Conservation (phyloP, 2,888 invertebrate species). For the Conomelus anceps region DNA sequence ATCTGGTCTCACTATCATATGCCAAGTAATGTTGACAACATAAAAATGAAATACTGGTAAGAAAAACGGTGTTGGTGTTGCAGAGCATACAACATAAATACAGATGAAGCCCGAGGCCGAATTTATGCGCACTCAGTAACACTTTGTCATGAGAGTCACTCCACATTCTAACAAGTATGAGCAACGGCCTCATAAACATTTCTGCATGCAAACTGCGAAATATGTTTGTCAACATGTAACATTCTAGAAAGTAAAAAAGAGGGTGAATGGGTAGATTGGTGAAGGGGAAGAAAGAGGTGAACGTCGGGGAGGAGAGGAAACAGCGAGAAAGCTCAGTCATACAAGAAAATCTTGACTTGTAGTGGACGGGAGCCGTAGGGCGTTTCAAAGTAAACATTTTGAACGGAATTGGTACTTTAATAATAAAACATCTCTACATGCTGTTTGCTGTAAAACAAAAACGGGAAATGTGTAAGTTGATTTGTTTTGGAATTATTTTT, state of each 20-base stretch:
- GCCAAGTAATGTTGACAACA: neutral
- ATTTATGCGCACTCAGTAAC: neutral
- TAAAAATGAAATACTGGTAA: neutral
- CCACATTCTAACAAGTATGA: neutral
- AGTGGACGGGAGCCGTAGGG: neutral
- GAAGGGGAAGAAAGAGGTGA: neutral
- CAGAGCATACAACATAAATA: neutral
- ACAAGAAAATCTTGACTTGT: neutral
- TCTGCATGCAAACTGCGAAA: neutral
- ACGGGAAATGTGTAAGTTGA: neutral
- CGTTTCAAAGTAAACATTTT: neutral
- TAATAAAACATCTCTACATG: neutral
- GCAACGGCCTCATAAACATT: neutral
- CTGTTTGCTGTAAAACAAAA: neutral
- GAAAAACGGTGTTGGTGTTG: neutral
- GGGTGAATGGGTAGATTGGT: neutral
- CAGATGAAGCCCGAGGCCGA: neutral
- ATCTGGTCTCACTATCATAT: neutral
- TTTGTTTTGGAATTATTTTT: neutral
- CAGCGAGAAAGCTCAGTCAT: neutral
- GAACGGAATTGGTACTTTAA: neutral
- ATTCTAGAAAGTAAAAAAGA: neutral
- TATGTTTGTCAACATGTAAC: neutral
- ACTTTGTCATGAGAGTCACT: neutral
- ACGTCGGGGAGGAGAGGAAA: neutral